Evolutionary conservation across 1,140 invertebrate genomes (phyloP).

Genomic region (Cydia splendana): DNA sequence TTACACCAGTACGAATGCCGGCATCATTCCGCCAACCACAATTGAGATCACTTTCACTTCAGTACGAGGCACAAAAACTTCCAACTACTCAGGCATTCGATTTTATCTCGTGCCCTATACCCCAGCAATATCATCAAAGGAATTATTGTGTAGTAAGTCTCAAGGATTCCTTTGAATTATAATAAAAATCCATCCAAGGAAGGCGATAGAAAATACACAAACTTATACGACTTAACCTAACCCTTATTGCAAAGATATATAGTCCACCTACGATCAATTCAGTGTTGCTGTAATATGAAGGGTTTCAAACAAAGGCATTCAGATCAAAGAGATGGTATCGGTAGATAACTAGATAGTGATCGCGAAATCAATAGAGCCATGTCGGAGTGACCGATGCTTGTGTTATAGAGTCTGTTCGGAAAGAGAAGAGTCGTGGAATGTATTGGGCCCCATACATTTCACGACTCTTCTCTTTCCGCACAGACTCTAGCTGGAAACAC

Average conservation of each 20-base stretch:
- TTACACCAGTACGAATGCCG: no score
- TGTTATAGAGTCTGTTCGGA: no score
- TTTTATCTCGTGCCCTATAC: not conserved
- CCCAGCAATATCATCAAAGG: not conserved
- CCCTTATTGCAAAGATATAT: no score
- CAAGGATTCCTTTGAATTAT: not conserved
- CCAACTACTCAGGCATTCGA: no score
- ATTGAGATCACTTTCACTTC: no score
- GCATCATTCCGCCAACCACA: no score
- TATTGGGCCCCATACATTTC: no score
- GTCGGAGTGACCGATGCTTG: slow-evolving; percentile 2
- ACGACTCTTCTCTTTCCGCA: no score
- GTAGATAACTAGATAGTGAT: not conserved
- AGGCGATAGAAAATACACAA: slow-evolving; percentile 9
- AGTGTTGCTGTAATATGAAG: no score
- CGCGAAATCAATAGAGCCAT: slow-evolving; percentile 14
- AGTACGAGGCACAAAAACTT: no score
- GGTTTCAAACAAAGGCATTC: not conserved
- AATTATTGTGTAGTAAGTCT: not conserved
- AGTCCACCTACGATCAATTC: not conserved
- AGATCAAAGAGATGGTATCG: slow-evolving; percentile 27
- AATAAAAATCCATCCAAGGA: not conserved
- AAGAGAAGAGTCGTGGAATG: no score
- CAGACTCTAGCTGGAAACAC: not conserved
- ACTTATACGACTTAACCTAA: not conserved